Conservation (phyloP, 2,113 vertebrate species). For the Mandrillus leucophaeus region DNA sequence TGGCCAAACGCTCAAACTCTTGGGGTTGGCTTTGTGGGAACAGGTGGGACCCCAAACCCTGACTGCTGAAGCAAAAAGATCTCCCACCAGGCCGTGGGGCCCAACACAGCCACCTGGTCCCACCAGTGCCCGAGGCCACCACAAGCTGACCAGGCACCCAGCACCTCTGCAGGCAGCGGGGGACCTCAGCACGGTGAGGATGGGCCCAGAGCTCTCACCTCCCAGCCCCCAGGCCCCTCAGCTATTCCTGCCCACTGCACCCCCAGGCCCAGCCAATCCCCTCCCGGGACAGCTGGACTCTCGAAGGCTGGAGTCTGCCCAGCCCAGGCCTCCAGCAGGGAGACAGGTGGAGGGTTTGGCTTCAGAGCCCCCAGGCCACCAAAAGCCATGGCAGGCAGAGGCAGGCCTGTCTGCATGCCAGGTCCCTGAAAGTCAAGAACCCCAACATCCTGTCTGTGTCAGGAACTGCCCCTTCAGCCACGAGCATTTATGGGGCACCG, state of each 20-base stretch:
- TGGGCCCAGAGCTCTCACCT: neutral
- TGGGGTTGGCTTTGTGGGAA: neutral
- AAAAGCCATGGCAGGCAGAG: fast-evolving
- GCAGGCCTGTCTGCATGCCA: neutral
- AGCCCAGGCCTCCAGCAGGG: neutral
- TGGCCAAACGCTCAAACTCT: neutral
- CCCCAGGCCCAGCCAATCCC: neutral
- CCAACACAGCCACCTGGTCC: neutral
- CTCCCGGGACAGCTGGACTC: neutral
- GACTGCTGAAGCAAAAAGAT: too few species aligned
- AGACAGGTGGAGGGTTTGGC: neutral
- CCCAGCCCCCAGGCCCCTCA: fast-evolving
- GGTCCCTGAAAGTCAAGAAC: neutral
- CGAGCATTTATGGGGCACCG: neutral
- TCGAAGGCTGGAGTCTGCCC: neutral
- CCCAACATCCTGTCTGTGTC: neutral
- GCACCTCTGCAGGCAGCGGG: fast-evolving
- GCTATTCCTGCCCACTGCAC: neutral
- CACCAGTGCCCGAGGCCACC: neutral
- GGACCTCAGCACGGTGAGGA: too few species aligned
- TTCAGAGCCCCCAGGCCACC: neutral
- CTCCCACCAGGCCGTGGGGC: neutral
- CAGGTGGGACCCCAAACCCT: neutral
- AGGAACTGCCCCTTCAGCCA: neutral
- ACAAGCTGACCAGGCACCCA: neutral